Evolutionary conservation across 2,113 vertebrate genomes (phyloP), one percentile per base, ranked within the genome.

Genomic region (Nannospalax galili): DNA sequence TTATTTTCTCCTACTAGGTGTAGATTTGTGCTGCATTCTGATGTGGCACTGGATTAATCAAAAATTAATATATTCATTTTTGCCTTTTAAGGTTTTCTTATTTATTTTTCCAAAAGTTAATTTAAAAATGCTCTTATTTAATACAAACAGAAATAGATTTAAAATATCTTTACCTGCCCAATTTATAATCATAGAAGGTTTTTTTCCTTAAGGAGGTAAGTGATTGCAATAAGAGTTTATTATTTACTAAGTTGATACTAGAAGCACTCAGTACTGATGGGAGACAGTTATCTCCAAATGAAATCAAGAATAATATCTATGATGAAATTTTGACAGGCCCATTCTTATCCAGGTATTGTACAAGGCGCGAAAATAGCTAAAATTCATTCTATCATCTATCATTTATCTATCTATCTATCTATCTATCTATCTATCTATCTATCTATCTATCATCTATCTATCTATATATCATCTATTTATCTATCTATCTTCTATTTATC

Each of bases 1-100:
- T 95, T 78, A 98, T 96, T 98, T 97, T 97, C 87, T 96, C 78
- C 82, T 97, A 91, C 86, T 92, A 96, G 84, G 97, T 97, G 97
- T 98, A 97, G 98, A 97, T 97, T 90, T 96, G 81, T 90, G 94
- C 95, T 95, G 96, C 88, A 84, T 80, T 94, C 60, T 48, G 30
- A 79, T 81, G 45, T 77, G 42, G 14, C 10, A 93, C 7, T 70
- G 37, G 48, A 92, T 90, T 89, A 78, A 90, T 84, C 40, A 73
- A 74, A 88, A 96, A 70, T 56, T 52, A 96, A 88, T 91, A 93
- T 90, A 94, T 96, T 58, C 81, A 42, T 35, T 95, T 30, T 40
- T 91, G 56, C 67, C 94, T 97, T 74, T 88, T 94, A 86, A 88
- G 9, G 32, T 58, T 87, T 70, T 58, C 73, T 95, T 97, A 78